Evolutionary conservation across 2,797 vertebrate genomes (phyloP).

Genomic region (Notolepis coatsorum): DNA sequence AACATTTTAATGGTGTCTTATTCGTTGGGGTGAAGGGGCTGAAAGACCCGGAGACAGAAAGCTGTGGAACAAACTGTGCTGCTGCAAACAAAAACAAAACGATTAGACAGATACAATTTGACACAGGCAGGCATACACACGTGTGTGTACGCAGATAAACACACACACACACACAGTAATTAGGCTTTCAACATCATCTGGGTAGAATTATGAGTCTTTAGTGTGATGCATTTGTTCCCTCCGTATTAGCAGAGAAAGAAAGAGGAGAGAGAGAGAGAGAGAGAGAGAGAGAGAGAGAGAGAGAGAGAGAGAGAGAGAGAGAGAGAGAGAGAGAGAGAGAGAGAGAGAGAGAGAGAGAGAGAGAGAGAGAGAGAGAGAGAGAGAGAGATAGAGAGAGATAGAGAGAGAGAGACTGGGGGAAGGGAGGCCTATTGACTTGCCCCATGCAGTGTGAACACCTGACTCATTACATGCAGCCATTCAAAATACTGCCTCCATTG

Average conservation of each 20-base stretch:
- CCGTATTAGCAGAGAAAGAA: conserved; percentile 52
- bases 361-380: conserved; percentile 6
- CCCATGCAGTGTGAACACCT: conserved; percentile 74
- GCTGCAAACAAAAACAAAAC: conserved; percentile 61
- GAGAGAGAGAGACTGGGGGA: background rate
- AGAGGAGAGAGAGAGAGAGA: background rate
- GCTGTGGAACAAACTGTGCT: conserved; percentile 18
- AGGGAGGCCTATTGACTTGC: conserved; percentile 66
- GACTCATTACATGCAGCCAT: conserved; percentile 75
- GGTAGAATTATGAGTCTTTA: conserved; percentile 64
- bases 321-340: conserved; percentile 4
- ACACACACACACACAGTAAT: conserved; percentile 45
- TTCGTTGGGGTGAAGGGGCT: conserved; percentile 39
- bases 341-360: conserved; percentile 10
- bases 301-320: background rate
- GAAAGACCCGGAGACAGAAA: conserved; percentile 38
- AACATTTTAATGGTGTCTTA: too few species aligned
- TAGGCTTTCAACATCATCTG: conserved; percentile 67
- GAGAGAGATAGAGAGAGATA: conserved; percentile 9
- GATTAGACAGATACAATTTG: conserved; percentile 60
- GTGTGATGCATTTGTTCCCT: conserved; percentile 62
- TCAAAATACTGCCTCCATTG: conserved; percentile 64
- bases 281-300: conserved; percentile 23
- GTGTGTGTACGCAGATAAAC: conserved; percentile 32
- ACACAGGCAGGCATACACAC: conserved; percentile 37